Evolutionary conservation across 2,797 vertebrate genomes (phyloP).

Genomic region (Todus mexicanus): DNA sequence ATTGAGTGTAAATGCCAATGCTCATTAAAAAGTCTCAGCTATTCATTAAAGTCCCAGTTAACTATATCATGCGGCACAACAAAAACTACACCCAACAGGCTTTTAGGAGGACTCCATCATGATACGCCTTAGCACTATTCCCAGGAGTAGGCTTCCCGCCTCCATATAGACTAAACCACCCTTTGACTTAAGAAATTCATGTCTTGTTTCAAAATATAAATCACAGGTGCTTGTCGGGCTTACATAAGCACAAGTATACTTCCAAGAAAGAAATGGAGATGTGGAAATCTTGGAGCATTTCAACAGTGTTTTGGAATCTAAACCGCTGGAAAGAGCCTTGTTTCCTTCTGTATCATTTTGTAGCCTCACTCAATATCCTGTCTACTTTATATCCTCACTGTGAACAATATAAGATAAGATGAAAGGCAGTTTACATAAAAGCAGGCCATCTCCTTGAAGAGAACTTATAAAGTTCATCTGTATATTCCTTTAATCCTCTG

Average conservation of each 20-base stretch:
- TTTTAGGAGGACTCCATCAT: neutral
- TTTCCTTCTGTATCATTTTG: conserved; percentile 2
- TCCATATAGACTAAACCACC: conserved; percentile 14
- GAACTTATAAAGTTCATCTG: neutral
- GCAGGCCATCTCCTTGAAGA: conserved; percentile 1
- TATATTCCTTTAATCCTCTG: conserved; percentile 43
- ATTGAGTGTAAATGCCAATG: neutral
- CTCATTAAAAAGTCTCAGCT: neutral
- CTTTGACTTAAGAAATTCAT: conserved; percentile 5
- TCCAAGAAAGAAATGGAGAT: neutral
- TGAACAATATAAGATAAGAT: conserved; percentile 42
- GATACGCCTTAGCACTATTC: neutral
- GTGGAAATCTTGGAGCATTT: conserved; percentile 1
- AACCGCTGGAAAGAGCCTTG: neutral
- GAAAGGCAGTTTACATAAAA: conserved; percentile 51
- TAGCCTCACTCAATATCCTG: conserved; percentile 2
- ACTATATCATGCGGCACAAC: neutral
- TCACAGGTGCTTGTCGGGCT: conserved; percentile 9
- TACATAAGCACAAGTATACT: conserved; percentile 9
- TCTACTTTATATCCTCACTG: conserved; percentile 48
- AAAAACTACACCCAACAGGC: neutral
- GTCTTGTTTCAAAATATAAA: conserved; percentile 22
- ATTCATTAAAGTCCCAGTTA: neutral
- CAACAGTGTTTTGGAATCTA: neutral
- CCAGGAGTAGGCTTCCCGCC: neutral